Conservation (phyloP, 2,797 vertebrate species). For the Falco peregrinus region DNA sequence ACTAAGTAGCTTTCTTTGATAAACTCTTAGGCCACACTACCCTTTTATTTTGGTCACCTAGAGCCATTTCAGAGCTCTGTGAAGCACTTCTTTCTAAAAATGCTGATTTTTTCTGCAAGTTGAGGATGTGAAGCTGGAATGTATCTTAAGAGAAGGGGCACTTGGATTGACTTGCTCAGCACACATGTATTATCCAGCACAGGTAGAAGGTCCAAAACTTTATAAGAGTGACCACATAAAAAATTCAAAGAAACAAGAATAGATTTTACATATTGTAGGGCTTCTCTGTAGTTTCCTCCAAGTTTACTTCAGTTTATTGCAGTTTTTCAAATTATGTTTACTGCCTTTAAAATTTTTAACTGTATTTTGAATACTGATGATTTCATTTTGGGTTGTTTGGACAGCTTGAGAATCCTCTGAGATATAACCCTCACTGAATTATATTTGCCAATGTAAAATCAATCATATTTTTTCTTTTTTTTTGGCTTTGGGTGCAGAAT, state of each 20-base stretch:
- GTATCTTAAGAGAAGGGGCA: background rate
- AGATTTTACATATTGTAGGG: background rate
- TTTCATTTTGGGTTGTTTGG: constrained; percentile 62
- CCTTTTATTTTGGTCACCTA: background rate
- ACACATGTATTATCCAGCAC: background rate
- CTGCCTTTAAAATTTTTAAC: constrained; percentile 48
- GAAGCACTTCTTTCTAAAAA: background rate
- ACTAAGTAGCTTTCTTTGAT: background rate
- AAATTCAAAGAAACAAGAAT: constrained; percentile 31
- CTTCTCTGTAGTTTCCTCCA: constrained; percentile 31
- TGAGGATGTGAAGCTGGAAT: background rate
- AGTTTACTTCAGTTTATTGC: constrained; percentile 49
- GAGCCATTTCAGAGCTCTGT: background rate
- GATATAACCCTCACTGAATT: constrained; percentile 36
- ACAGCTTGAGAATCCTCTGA: constrained; percentile 52
- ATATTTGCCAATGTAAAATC: constrained; percentile 41
- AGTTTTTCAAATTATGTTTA: constrained; percentile 49
- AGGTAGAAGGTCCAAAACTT: background rate
- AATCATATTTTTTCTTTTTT: background rate
- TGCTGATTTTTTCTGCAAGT: background rate
- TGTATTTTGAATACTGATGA: constrained; percentile 44
- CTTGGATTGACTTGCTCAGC: background rate
- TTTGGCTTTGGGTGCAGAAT: background rate
- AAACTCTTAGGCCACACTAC: background rate
- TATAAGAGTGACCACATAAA: background rate